A percentile compares a stretch with the other conserved stretches of the same genome.
Conservation (phyloP, 2,797 vertebrate species). For the Gymnothorax javanicus region DNA sequence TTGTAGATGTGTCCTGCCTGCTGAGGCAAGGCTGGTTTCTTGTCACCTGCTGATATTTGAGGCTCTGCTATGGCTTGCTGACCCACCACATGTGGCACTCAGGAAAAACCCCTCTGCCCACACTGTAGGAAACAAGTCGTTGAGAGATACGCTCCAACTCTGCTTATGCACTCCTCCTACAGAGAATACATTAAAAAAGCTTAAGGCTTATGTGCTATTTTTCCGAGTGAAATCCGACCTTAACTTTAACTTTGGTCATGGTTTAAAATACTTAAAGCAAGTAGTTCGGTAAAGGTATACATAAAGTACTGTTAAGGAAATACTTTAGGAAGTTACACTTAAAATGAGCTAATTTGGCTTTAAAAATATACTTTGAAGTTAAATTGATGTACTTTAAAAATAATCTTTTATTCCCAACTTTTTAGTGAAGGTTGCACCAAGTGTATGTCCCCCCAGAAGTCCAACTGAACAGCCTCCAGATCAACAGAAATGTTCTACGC, state of each 20-base stretch:
- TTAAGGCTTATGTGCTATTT: not conserved
- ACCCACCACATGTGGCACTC: too few species aligned
- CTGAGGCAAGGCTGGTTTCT: too few species aligned
- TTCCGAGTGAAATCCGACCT: not conserved
- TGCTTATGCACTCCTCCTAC: not conserved
- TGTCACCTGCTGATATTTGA: too few species aligned
- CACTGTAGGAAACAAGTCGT: too few species aligned
- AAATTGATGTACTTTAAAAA: too few species aligned
- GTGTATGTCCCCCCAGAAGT: too few species aligned
- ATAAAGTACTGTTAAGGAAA: not conserved
- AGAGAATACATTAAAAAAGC: not conserved
- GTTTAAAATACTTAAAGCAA: not conserved
- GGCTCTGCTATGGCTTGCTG: too few species aligned
- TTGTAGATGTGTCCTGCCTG: too few species aligned
- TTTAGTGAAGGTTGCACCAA: too few species aligned
- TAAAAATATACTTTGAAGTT: not conserved
- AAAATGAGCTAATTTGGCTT: not conserved
- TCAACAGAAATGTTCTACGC: not conserved
- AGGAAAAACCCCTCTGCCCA: too few species aligned
- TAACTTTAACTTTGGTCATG: not conserved
- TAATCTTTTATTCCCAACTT: too few species aligned
- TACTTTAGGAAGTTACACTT: not conserved
- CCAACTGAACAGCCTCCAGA: not conserved
- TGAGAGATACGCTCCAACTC: not conserved
- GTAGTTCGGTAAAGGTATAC: not conserved